Conservation (phyloP, 2,797 vertebrate genomes). For the Enteromius paludinosus region DNA sequence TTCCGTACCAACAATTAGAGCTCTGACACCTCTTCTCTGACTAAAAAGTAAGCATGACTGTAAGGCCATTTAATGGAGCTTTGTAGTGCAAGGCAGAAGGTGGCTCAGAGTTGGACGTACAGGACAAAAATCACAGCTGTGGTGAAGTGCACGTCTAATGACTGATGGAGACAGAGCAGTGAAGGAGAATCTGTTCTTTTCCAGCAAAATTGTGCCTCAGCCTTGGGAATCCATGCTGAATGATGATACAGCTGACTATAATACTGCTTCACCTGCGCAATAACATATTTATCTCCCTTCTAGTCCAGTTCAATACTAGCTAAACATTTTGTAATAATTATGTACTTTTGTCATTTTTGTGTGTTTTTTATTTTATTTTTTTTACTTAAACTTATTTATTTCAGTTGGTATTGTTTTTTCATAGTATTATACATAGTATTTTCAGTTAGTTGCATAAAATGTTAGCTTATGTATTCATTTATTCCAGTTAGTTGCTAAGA, state of each 20-base stretch:
- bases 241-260: not conserved
- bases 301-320: not conserved
- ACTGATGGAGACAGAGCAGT: not conserved
- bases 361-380: too few relatives aligned
- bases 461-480: not conserved
- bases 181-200: not conserved
- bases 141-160: not conserved
- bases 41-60: not conserved
- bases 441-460: not conserved
- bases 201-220: not conserved
- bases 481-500: not conserved
- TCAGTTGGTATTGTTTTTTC: not conserved
- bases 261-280: not conserved
- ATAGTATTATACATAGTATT: too few relatives aligned
- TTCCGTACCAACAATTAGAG: slow-evolving; percentile 19
- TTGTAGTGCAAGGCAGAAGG: slow-evolving; percentile 13
- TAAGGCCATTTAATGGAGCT: not conserved
- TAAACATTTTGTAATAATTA: not conserved
- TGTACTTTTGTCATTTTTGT: too few relatives aligned
- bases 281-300: not conserved
- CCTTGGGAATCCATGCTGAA: not conserved
- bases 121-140: slow-evolving; percentile 16
- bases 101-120: not conserved
- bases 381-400: not conserved
- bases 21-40: not conserved